These are phyloP conservation scores for Stenchaetothrips biformis DNA, from an alignment of 2,888 invertebrate species.

Conservation along the genomic window DNA sequence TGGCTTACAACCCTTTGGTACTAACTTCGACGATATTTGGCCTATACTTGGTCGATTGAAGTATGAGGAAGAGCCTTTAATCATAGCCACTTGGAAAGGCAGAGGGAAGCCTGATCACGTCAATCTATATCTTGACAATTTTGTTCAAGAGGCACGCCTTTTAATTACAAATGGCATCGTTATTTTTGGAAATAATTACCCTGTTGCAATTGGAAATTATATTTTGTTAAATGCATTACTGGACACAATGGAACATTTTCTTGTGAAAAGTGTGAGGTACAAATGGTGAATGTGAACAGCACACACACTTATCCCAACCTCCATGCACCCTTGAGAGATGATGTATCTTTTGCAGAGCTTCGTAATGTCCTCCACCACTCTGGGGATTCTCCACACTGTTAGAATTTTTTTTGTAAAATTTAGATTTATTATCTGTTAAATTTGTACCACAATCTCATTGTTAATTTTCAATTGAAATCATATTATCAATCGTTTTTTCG, in stretches of 20 bases:
- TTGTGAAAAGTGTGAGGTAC: slow-evolving; percentile 3
- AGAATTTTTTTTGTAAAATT: too few relatives aligned
- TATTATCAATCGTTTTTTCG: too few relatives aligned
- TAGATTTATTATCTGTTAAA: too few relatives aligned
- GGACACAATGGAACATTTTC: background rate
- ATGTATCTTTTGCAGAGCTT: background rate
- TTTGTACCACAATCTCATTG: too few relatives aligned
- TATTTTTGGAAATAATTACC: background rate
- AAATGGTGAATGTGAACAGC: background rate
- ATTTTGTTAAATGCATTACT: background rate
- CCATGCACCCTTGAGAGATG: background rate
- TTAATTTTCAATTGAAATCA: too few relatives aligned
- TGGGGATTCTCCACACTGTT: too few relatives aligned
- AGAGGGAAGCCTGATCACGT: background rate
- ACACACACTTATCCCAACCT: background rate
- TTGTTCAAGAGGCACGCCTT: too few relatives aligned
- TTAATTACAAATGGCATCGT: background rate
- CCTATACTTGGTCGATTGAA: background rate
- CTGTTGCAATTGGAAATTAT: background rate
- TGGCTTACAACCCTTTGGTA: background rate
- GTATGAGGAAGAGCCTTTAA: background rate
- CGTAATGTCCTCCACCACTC: background rate
- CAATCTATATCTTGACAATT: too few relatives aligned
- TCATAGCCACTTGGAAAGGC: background rate
- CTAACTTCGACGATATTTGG: background rate